Conservation (phyloP, 2,797 vertebrate species). For the Fratercula arctica region DNA sequence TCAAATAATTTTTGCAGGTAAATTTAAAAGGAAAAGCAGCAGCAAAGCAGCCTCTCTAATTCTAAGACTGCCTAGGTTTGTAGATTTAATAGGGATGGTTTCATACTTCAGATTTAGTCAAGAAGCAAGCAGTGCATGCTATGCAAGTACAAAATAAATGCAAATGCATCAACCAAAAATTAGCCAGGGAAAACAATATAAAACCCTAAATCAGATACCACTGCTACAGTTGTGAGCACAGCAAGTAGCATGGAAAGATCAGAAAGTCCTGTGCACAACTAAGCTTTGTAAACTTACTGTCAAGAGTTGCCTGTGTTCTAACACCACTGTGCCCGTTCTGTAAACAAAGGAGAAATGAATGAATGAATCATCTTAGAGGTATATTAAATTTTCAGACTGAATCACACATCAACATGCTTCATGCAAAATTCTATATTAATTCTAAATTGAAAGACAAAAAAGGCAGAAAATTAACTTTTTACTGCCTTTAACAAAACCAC, state of each 20-base stretch:
- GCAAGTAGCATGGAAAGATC: background rate
- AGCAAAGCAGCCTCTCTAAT: background rate
- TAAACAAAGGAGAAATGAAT: conserved; percentile 46
- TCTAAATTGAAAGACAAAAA: background rate
- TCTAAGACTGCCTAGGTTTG: background rate
- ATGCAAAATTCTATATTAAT: conserved; percentile 5
- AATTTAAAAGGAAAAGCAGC: background rate
- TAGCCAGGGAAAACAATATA: background rate
- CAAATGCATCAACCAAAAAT: background rate
- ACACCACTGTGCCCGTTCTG: conserved; percentile 90
- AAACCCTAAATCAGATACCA: background rate
- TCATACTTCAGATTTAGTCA: background rate
- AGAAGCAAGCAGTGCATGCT: background rate
- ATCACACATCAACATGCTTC: conserved; percentile 13
- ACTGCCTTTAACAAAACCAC: background rate
- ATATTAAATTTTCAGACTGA: background rate
- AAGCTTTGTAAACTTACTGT: conserved; percentile 83
- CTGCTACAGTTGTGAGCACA: background rate
- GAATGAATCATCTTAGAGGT: background rate
- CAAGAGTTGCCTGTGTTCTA: conserved; percentile 85
- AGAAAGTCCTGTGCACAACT: background rate
- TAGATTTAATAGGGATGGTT: background rate
- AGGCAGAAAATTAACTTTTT: background rate
- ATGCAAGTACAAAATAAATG: background rate
- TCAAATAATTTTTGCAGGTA: background rate